phyloP scores from a whole-genome alignment of 2,888 invertebrate species.

The Zhuqinia jingwanae region DNA sequence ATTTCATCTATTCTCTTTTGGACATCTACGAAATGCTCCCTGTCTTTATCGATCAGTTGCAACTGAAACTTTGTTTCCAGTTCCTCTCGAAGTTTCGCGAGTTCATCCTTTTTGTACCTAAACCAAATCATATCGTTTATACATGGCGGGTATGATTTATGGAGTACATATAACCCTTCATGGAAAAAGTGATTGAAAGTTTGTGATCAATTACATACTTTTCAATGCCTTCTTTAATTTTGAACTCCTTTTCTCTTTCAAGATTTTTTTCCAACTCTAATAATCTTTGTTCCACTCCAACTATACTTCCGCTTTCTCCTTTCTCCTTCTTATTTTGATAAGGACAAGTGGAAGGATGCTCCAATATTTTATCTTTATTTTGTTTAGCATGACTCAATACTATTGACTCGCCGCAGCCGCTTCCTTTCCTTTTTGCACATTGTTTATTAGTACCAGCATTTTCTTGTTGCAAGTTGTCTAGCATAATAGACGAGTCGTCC shows the following conservation, averaged over 20 bases:
- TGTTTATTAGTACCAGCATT: background rate
- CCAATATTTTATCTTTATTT: background rate
- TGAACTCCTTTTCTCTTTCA: conserved; percentile 57
- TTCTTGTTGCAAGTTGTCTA: background rate
- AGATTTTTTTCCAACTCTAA: conserved; percentile 52
- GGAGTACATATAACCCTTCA: too few species aligned
- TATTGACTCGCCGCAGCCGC: conserved; percentile 18
- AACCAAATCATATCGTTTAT: background rate
- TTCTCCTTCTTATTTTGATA: background rate
- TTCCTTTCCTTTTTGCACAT: background rate
- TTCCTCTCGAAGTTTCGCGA: conserved; percentile 64
- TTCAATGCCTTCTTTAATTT: conserved; percentile 59
- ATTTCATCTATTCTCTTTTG: conserved; percentile 60
- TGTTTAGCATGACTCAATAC: background rate
- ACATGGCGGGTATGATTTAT: too few species aligned
- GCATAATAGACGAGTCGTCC: conserved; percentile 1
- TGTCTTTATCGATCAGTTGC: conserved; percentile 71
- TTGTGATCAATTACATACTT: conserved; percentile 51
- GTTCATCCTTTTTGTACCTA: conserved; percentile 72
- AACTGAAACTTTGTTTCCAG: conserved; percentile 68
- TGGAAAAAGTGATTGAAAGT: too few species aligned
- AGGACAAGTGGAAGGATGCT: too few species aligned
- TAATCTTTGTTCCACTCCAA: conserved; percentile 47
- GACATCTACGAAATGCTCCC: conserved; percentile 61
- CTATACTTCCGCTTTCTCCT: background rate